These are phyloP conservation scores for Pristionchus entomophagus DNA, from an alignment of 2,888 invertebrate species.

Conservation along the genomic window DNA sequence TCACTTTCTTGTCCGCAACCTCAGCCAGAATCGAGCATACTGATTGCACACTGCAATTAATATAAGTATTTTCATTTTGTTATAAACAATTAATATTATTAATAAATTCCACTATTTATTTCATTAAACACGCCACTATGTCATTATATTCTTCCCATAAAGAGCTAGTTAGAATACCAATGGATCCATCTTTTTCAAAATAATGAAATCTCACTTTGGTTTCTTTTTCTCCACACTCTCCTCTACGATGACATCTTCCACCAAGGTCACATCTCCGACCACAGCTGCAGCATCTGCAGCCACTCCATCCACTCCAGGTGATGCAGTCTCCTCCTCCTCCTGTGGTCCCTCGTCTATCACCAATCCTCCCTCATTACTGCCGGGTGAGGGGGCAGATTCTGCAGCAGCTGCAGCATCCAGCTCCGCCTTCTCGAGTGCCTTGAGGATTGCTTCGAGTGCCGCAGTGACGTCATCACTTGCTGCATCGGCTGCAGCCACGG, in stretches of 20 bases:
- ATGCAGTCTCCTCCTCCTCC: neutral
- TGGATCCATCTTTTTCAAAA: neutral
- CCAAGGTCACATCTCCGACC: neutral
- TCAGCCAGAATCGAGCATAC: neutral
- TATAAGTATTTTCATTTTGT: too few species aligned
- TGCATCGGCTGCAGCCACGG: neutral
- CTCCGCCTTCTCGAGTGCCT: neutral
- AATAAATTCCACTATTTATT: too few species aligned
- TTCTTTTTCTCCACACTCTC: constrained; percentile 43
- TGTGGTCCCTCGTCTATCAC: neutral
- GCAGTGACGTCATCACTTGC: neutral
- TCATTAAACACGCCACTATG: too few species aligned
- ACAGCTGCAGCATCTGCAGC: neutral
- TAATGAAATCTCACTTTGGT: neutral
- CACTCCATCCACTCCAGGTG: neutral
- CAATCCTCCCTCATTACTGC: neutral
- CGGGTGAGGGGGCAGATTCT: neutral
- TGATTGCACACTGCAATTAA: neutral
- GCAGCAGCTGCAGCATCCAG: neutral
- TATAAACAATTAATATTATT: too few species aligned
- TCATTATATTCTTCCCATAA: too few species aligned
- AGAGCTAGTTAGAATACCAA: too few species aligned
- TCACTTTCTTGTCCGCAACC: constrained; percentile 26
- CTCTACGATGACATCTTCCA: neutral
- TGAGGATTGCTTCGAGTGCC: neutral